These are phyloP conservation scores for Bombus waltoni DNA, from an alignment of 1,140 invertebrate genomes.

Conservation along the genomic window DNA sequence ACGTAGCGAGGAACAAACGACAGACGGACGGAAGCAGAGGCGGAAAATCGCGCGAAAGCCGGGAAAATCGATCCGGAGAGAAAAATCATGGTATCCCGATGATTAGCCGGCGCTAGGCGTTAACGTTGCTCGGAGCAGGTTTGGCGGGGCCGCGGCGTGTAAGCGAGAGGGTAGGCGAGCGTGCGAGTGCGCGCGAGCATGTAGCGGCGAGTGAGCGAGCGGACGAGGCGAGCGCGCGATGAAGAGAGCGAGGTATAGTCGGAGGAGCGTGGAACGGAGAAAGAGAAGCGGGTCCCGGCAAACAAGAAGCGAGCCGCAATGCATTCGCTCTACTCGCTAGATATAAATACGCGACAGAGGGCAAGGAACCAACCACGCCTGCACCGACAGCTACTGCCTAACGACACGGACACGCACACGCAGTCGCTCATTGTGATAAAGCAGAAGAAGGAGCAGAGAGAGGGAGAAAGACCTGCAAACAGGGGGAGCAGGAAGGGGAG, in stretches of 20 bases:
- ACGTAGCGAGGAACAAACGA: background rate
- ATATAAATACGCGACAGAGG: slow-evolving; percentile 73
- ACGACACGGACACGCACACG: slow-evolving; percentile 75
- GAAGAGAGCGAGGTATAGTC: slow-evolving; percentile 8
- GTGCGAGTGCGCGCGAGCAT: slow-evolving; percentile 7
- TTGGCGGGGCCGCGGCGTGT: slow-evolving; percentile 55
- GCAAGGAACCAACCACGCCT: slow-evolving; percentile 73
- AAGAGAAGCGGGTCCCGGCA: slow-evolving; percentile 61
- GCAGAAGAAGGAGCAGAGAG: slow-evolving; percentile 58
- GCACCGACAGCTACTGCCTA: slow-evolving; percentile 72
- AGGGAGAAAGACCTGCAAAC: slow-evolving; percentile 8
- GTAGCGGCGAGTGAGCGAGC: slow-evolving; percentile 2
- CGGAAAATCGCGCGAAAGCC: slow-evolving; percentile 36
- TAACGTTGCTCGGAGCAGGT: slow-evolving; percentile 67
- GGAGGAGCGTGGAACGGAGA: slow-evolving; percentile 11
- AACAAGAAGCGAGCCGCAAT: slow-evolving; percentile 72
- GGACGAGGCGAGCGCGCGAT: background rate
- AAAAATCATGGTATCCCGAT: slow-evolving; percentile 63
- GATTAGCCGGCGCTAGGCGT: slow-evolving; percentile 71
- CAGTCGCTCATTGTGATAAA: slow-evolving; percentile 74
- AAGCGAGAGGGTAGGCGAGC: slow-evolving; percentile 4
- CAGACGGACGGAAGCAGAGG: background rate
- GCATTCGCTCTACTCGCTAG: slow-evolving; percentile 73
- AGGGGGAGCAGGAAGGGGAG: background rate
- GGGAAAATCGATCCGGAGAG: slow-evolving; percentile 32